Percentiles rank a stretch among this genome's conserved stretches.
Conservation (phyloP, 1,140 invertebrate species). For the Latrodectus geometricus region DNA sequence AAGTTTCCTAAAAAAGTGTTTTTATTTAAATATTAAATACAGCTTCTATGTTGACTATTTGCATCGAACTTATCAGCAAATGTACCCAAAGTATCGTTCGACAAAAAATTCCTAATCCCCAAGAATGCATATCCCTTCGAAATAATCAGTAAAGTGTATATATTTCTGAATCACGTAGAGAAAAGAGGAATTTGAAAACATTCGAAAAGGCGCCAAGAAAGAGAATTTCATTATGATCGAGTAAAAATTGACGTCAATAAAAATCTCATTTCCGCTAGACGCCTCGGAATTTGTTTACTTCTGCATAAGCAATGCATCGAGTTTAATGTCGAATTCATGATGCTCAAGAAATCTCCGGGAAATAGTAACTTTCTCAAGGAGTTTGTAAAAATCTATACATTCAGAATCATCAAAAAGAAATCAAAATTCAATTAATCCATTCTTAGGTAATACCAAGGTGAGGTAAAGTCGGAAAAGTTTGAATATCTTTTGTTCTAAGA, state of each 20-base stretch:
- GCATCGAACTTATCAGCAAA: no score
- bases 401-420: neutral
- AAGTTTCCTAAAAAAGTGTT: no score
- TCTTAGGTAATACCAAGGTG: neutral
- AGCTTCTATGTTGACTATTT: no score
- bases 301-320: neutral
- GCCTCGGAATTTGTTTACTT: conserved; percentile 14
- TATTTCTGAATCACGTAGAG: neutral
- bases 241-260: conserved; percentile 43
- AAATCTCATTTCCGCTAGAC: conserved; percentile 31
- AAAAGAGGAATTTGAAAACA: neutral
- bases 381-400: neutral
- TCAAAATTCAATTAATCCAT: neutral
- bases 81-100: no score
- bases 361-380: neutral
- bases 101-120: no score
- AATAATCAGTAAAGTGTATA: no score
- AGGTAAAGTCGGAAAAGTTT: no score
- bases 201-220: conserved; percentile 30
- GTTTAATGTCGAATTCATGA: conserved; percentile 14
- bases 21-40: no score
- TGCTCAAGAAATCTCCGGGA: neutral
- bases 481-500: no score
- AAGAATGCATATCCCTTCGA: no score
- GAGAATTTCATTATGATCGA: conserved; percentile 42